These are phyloP conservation scores for Ctenicera cuprea DNA, from an alignment of 2,888 invertebrate species.

Conservation along the genomic window DNA sequence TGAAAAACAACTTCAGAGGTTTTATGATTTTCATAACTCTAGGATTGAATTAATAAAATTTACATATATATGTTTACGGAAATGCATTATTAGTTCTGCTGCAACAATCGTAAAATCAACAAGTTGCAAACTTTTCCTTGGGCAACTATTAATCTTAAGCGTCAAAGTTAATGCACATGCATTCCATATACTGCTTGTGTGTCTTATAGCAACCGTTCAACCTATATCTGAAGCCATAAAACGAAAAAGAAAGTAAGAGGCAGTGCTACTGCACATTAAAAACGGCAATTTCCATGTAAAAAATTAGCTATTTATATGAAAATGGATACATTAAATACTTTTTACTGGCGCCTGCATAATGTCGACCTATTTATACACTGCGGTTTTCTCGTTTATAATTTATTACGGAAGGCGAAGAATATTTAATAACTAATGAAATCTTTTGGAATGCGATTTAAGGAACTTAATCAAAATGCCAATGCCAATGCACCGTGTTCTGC, in stretches of 20 bases:
- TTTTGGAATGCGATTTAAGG: slow-evolving; percentile 12
- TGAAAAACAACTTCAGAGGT: too few relatives aligned
- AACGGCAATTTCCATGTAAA: slow-evolving; percentile 29
- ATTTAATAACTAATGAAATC: slow-evolving; percentile 17
- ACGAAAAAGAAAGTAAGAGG: slow-evolving; percentile 30
- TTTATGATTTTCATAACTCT: too few relatives aligned
- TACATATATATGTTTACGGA: not conserved
- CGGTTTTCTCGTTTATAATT: slow-evolving; percentile 20
- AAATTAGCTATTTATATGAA: slow-evolving; percentile 38
- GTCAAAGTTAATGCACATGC: slow-evolving; percentile 17
- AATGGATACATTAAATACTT: slow-evolving; percentile 37
- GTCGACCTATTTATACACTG: slow-evolving; percentile 33
- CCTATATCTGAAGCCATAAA: slow-evolving; percentile 23
- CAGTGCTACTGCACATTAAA: slow-evolving; percentile 25
- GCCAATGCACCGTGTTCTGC: not conserved
- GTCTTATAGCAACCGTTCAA: not conserved
- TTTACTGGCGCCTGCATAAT: slow-evolving; percentile 36
- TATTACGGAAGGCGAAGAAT: slow-evolving; percentile 24
- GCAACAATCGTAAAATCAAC: slow-evolving; percentile 21
- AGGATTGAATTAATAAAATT: not conserved
- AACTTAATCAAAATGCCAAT: not conserved
- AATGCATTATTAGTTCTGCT: slow-evolving; percentile 4
- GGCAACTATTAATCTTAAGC: slow-evolving; percentile 9
- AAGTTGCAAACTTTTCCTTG: slow-evolving; percentile 8
- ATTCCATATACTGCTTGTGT: slow-evolving; percentile 15